phyloP scores from a whole-genome alignment of 2,888 invertebrate genomes.

The Spodoptera picta region DNA sequence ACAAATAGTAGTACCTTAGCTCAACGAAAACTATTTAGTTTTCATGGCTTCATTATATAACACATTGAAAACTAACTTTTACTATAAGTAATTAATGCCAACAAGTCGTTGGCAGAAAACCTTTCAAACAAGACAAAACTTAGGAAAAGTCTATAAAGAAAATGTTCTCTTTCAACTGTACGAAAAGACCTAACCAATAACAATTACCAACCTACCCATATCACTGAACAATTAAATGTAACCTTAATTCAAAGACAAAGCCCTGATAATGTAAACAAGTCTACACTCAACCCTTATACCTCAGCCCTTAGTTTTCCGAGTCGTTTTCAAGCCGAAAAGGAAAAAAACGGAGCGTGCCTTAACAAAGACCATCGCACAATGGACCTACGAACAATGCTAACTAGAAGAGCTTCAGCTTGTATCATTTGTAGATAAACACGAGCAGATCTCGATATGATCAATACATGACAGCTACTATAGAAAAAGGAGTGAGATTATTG shows the following conservation, averaged over 20 bases:
- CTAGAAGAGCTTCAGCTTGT: constrained; percentile 79
- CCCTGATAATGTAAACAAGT: constrained; percentile 50
- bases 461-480: constrained; percentile 34
- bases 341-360: constrained; percentile 84
- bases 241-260: constrained; percentile 40
- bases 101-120: too few species aligned
- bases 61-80: too few species aligned
- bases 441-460: constrained; percentile 64
- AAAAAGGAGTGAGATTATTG: constrained; percentile 14
- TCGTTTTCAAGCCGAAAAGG: constrained; percentile 80
- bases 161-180: too few species aligned
- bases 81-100: too few species aligned
- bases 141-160: too few species aligned
- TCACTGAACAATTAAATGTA: constrained; percentile 19
- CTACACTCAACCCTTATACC: constrained; percentile 56
- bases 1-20: too few species aligned
- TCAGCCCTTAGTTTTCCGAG: constrained; percentile 62
- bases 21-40: too few species aligned
- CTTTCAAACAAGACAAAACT: not conserved
- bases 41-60: too few species aligned
- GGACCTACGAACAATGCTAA: constrained; percentile 84
- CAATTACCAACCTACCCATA: constrained; percentile 5
- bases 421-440: constrained; percentile 83
- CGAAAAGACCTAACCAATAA: not conserved
- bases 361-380: constrained; percentile 84